Evolutionary conservation across 2,888 invertebrate species (phyloP), one percentile per base, ranked within the genome.

Genomic region (Andrena fulva): DNA sequence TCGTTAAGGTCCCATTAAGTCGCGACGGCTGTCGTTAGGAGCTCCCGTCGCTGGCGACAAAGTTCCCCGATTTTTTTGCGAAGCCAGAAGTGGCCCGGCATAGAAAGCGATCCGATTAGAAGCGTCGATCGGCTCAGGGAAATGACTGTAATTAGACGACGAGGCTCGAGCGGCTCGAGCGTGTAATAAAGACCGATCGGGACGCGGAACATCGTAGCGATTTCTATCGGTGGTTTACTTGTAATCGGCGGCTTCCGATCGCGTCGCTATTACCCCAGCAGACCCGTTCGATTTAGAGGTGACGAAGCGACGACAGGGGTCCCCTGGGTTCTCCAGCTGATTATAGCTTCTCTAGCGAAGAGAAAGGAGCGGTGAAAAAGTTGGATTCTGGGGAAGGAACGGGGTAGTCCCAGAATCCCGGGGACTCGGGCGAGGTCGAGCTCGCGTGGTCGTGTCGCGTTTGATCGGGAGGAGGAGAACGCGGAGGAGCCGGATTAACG

Each of bases 401-500:
- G 6, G 24, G n/a, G 29, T 33, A 64, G 67, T 62, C 29, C 35
- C 50, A 80, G 56, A 74, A 77, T 67, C 73, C 66, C 72, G 66
- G 64, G 80, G 76, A 59, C 70, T 80, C 77, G 35, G 62, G 60
- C 80, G 71, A 63, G 67, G 68, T 72, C 80, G 68, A 54, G 62
- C 70, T 84, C 86, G 72, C 81, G 74, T 62, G 79, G 33, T 72
- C 66, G 79, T 68, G 42, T 63, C 63, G 48, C 48, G 86, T 16
- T 10, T 54, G 59, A 70, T n/a, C 62, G 50, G 48, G 63, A 85
- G 77, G 64, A 59, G 79, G 35, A 42, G 42, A 16, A 42, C 42
- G 59, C 50, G 67, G 62, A 71, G 63, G 52, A 71, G 73, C 72
- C 74, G 86, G 85, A 87, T 88, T 88, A 85, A 87, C 87, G 87